Base-by-base conservation (phyloP, 2,113 vertebrate genomes). In the Hepsetus odoe region DNA sequence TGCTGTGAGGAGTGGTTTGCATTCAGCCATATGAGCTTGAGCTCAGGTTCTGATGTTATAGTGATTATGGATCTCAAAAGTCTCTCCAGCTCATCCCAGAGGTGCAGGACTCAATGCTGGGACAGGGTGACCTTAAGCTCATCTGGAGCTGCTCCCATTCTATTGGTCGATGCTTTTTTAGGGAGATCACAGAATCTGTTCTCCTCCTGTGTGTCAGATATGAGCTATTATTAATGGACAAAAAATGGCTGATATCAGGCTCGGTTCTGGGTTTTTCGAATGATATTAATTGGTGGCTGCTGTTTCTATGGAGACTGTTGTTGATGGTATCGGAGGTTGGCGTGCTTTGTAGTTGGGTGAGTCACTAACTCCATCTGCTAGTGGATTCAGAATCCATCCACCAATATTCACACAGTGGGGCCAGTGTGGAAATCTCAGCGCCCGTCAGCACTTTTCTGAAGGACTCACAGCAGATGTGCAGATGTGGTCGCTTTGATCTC, bases 291-390 rank as follows among this genome's bases (percentile, higher is more conserved):
- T 64, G 33, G 59, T 64, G 59, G 59, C 30, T 72, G 68, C 76
- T 65, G 76, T 79, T 79, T 79, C 76, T 79, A 72, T 79, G 76
- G 76, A 71, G 76, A 79, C 68, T 46, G 67, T 62, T 55, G 68
- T 26, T 72, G 68, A 72, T 71, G 30, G 61, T 61, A 64, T 72
- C 40, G 49, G 58, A 79, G 76, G 76, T 79, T 62, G 61, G 61
- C 44, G 30, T 72, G 42, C 67, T 35, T 35, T 72, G 59, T 72
- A 59, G 61, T 72, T 64, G 68, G 53, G 10, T 64, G 76, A 79
- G 44, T 56, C 76, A 2, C 61, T 28, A 40, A 66, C 74, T 56
- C 49, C 30, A 44, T 33, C 68, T 65, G 68, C 62, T 59, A 69
- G 26, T 79, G 32, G 22, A 42, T 30, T 70, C 55, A 51, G 5